Evolutionary conservation across 2,113 vertebrate species (phyloP).

Genomic region (Pluvianellus socialis): DNA sequence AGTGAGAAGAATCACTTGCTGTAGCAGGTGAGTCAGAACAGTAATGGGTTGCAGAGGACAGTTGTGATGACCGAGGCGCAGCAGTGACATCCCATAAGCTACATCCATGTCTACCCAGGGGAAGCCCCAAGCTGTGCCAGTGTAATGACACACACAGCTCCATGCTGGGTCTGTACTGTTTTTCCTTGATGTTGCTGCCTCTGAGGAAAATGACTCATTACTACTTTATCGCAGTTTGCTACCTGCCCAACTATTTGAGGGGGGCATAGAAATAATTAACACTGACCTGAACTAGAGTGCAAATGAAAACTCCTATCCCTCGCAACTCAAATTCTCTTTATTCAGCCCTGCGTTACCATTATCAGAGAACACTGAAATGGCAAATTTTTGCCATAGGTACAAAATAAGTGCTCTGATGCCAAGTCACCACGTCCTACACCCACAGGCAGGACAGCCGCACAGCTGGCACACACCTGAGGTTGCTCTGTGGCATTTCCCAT

Average conservation of each 20-base stretch:
- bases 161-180: background rate
- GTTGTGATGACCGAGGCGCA: background rate
- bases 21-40: background rate
- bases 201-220: background rate
- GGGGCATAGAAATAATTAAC: background rate
- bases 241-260: background rate
- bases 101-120: too few relatives aligned
- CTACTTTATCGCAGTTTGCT: background rate
- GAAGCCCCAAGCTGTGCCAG: background rate
- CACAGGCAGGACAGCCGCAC: background rate
- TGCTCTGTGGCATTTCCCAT: background rate
- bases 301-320: background rate
- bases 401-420: background rate
- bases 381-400: background rate
- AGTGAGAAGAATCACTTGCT: background rate
- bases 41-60: background rate
- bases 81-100: background rate
- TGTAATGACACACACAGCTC: background rate
- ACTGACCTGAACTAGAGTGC: background rate
- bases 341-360: background rate
- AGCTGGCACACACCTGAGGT: background rate
- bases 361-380: background rate
- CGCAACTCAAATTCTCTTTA: background rate
- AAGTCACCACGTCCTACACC: background rate
- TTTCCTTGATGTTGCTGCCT: background rate